Conservation (phyloP, 2,888 invertebrate species). For the Epistrophe eligans region DNA sequence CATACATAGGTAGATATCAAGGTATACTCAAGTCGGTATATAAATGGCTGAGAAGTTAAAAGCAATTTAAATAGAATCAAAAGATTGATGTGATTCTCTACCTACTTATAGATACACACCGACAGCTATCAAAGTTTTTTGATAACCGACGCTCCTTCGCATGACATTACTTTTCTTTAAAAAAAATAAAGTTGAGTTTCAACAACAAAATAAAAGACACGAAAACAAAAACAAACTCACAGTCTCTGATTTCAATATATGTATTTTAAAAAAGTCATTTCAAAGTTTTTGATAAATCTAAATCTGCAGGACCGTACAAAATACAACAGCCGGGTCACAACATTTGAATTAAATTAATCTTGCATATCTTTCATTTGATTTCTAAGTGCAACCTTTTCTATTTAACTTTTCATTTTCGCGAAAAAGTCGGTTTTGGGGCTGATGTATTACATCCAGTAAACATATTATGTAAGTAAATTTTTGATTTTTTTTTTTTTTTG, state of each 20-base stretch:
- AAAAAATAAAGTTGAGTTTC: not conserved
- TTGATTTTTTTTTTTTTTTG: no score
- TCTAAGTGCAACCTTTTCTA: no score
- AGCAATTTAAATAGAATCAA: slow-evolving; percentile 29
- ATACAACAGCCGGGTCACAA: not conserved
- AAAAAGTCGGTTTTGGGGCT: no score
- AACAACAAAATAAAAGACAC: not conserved
- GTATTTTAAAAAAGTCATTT: slow-evolving; percentile 22
- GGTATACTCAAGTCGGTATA: not conserved
- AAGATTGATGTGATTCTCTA: not conserved
- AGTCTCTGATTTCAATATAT: slow-evolving; percentile 6
- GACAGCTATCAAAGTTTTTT: slow-evolving; percentile 10
- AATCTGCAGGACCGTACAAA: not conserved
- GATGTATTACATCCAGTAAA: no score
- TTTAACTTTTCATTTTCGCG: no score
- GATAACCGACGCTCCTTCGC: not conserved
- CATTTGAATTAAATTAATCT: not conserved
- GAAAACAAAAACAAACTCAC: not conserved
- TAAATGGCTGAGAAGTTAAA: not conserved
- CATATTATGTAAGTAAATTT: no score
- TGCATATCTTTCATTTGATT: no score
- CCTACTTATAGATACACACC: not conserved
- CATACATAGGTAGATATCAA: not conserved
- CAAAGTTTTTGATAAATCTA: not conserved
- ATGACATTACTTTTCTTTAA: not conserved